Percentiles rank a stretch among this genome's conserved stretches.
These are phyloP conservation scores for Setophaga petechia DNA, from an alignment of 2,113 vertebrate species.

Conservation along the genomic window DNA sequence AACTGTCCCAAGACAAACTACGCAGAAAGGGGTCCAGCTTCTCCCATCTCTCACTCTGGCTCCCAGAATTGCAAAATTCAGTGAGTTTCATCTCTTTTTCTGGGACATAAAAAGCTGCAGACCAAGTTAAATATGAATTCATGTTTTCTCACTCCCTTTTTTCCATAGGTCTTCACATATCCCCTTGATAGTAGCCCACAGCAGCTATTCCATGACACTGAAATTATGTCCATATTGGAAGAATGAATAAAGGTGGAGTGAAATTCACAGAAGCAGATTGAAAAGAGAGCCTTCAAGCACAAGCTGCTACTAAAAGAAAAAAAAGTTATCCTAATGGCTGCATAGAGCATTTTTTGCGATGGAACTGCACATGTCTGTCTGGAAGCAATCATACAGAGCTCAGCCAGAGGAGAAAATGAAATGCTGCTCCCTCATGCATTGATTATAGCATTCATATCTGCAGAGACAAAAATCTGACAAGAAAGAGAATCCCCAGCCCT, in stretches of 20 bases:
- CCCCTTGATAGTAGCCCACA: not conserved
- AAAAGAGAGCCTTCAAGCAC: slow-evolving; percentile 22
- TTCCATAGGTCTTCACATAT: not conserved
- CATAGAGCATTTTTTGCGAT: not conserved
- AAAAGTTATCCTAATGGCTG: not conserved
- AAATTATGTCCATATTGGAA: not conserved
- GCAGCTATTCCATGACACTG: not conserved
- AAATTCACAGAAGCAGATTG: slow-evolving; percentile 9
- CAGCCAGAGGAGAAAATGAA: not conserved
- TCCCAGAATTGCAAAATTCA: not conserved
- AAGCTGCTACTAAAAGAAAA: not conserved
- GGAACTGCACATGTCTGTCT: not conserved
- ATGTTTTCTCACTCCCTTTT: not conserved
- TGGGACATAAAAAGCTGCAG: not conserved
- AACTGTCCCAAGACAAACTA: not conserved
- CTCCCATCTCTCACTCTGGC: not conserved
- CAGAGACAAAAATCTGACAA: slow-evolving; percentile 20
- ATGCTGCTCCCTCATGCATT: slow-evolving; percentile 6
- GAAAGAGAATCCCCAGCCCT: not conserved
- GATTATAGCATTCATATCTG: not conserved
- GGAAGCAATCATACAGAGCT: not conserved
- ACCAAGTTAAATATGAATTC: not conserved
- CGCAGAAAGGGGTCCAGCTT: not conserved
- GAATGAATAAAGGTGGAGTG: not conserved
- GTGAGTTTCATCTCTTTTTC: not conserved